phyloP scores from a whole-genome alignment of 2,113 vertebrate species.

The Psophia crepitans region DNA sequence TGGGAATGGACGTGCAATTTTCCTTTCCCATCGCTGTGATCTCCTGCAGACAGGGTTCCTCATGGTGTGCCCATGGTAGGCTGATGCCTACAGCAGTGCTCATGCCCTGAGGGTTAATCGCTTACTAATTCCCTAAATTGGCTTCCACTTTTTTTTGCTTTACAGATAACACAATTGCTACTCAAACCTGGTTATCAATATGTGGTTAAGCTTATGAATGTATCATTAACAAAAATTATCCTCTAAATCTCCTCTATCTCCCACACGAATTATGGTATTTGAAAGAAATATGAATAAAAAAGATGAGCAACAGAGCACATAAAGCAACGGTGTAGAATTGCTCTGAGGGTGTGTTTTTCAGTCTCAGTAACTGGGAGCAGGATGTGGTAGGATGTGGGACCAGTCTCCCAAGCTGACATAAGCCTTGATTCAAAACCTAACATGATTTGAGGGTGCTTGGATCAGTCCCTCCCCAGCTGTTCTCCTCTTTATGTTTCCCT shows the following conservation, averaged over 20 bases:
- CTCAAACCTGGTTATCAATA: not conserved
- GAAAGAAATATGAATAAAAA: not conserved
- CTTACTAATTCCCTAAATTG: not conserved
- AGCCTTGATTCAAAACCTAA: not conserved
- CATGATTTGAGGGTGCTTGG: not conserved
- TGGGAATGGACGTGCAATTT: not conserved
- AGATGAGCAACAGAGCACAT: not conserved
- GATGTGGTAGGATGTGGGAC: not conserved
- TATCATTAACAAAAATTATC: not conserved
- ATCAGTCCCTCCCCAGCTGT: not conserved
- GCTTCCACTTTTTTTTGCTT: not conserved
- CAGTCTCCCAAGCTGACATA: not conserved
- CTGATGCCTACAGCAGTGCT: not conserved
- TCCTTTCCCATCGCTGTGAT: not conserved
- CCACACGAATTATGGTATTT: not conserved
- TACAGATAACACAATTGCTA: not conserved
- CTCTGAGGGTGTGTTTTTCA: not conserved
- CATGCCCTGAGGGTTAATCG: not conserved
- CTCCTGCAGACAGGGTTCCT: not conserved
- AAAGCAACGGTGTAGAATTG: not conserved
- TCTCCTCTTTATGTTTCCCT: not conserved
- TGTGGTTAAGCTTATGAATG: not conserved
- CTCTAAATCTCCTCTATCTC: not conserved
- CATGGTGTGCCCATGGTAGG: no score
- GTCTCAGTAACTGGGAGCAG: not conserved